Percentiles rank a stretch among this genome's conserved stretches.
Conservation (phyloP, 2,888 invertebrate genomes). For the Agrilus mali region DNA sequence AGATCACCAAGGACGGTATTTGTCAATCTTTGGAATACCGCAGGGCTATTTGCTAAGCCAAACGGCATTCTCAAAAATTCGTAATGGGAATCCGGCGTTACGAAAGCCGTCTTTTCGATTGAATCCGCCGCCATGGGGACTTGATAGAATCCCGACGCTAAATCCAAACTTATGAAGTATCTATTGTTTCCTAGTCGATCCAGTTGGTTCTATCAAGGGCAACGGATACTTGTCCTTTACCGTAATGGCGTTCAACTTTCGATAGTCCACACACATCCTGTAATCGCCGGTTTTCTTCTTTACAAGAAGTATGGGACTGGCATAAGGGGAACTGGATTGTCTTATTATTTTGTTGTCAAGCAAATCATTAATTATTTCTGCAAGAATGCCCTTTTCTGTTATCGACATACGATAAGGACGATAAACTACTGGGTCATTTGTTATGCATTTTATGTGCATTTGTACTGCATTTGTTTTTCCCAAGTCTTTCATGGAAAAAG, state of each 20-base stretch:
- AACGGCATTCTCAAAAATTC: constrained; percentile 22
- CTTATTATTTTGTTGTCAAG: constrained; percentile 9
- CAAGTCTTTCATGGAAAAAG: not conserved
- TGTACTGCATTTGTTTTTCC: constrained; percentile 1
- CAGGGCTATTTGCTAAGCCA: constrained; percentile 19
- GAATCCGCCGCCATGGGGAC: constrained; percentile 18
- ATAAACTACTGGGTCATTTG: constrained; percentile 1
- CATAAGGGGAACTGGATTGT: constrained; percentile 17
- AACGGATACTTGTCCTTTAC: constrained; percentile 19
- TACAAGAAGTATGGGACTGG: constrained; percentile 11
- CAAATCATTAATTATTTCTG: constrained; percentile 11
- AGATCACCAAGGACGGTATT: constrained; percentile 13
- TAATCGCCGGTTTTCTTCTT: constrained; percentile 14
- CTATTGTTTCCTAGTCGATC: constrained; percentile 13
- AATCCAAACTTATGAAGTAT: constrained; percentile 18
- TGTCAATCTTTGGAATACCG: constrained; percentile 19
- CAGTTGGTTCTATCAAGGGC: constrained; percentile 18
- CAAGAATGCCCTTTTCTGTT: constrained; percentile 13
- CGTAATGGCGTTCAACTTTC: constrained; percentile 18
- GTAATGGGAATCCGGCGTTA: constrained; percentile 20
- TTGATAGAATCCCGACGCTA: constrained; percentile 19
- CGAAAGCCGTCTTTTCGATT: constrained; percentile 20
- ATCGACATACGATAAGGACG: constrained; percentile 3
- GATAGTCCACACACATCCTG: constrained; percentile 14
- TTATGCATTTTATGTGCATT: constrained; percentile 2